Evolutionary conservation across 2,797 vertebrate species (phyloP), one percentile per base, ranked within the genome.

Genomic region (Propithecus perrieri): DNA sequence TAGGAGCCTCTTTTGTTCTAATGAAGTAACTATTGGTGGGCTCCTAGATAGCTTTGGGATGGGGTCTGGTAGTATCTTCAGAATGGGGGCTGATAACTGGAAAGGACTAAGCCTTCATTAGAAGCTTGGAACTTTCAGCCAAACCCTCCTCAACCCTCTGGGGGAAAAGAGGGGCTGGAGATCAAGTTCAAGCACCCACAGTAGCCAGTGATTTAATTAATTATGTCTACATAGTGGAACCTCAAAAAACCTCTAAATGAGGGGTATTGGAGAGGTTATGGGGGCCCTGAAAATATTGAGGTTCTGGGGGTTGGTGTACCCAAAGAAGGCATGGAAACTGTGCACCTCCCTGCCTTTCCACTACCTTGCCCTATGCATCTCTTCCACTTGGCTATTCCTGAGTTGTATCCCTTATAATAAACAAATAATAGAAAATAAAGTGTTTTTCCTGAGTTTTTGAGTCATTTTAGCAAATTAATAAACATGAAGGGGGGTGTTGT

Each of bases 291-390:
- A 9, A 69, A 46, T 4, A 74, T 10, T 1, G 7, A n/a, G 9
- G 7, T 79, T 3, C 10, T 55, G 14, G 43, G 22, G 69, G 18
- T 33, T 22, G 3, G 22, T 2, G 7, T 0, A 11, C 26, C 9
- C 0, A 1, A 46, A n/a, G 30, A 85, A 13, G 18, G 2, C 28
- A n/a, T n/a, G 7, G 7, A 46, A 30, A 3, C 8, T 53, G 0
- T 7, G 13, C 33, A 48, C 9, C 14, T 57, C 0, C 26, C 14
- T 1, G 30, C 26, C 53, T 4, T 4, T 9, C 2, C 46, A 20
- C 12, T 78, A 30, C 30, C 15, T 93, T 55, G 14, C 38, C 48
- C 18, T 76, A 5, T 2, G 1, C 8, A 1, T 20, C 1, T 46
- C 41, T 55, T 65, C 41, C 2, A 2, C 67, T 55, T 74, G 43